Conservation (phyloP, 2,113 vertebrate genomes). For the Hystrix brachyura region DNA sequence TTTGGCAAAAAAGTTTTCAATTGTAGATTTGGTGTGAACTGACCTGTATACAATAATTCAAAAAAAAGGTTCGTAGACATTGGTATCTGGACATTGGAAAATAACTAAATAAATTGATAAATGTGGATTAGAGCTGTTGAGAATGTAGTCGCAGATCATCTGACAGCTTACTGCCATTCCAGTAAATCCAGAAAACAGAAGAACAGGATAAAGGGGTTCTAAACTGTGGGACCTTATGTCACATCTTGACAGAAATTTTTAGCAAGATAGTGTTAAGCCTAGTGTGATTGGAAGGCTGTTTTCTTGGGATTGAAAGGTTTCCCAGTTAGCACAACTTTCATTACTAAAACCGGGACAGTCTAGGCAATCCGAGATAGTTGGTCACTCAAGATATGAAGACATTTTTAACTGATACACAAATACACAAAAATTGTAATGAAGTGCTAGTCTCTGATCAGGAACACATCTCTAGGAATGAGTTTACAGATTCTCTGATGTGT, state of each 20-base stretch:
- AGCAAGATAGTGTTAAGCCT: not conserved
- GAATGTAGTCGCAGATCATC: not conserved
- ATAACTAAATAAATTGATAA: slow-evolving; percentile 8
- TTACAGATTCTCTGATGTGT: not conserved
- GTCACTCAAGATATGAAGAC: not conserved
- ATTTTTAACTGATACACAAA: not conserved
- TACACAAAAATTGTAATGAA: not conserved
- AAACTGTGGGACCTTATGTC: not conserved
- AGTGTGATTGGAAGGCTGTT: not conserved
- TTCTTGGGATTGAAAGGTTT: not conserved
- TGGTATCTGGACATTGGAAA: not conserved
- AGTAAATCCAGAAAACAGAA: slow-evolving; percentile 6
- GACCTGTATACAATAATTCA: not conserved
- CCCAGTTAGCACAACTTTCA: not conserved
- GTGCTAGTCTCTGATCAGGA: not conserved
- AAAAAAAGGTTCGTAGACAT: not conserved
- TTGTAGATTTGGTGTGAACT: slow-evolving; percentile 32
- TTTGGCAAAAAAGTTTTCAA: not conserved
- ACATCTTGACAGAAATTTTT: slow-evolving; percentile 9
- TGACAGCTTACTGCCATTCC: not conserved
- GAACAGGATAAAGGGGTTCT: not conserved
- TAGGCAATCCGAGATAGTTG: not conserved
- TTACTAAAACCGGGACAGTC: not conserved
- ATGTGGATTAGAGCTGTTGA: not conserved
- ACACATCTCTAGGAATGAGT: not conserved